Base-by-base conservation (phyloP, 1,140 invertebrate species). In the Mamestra configurata region DNA sequence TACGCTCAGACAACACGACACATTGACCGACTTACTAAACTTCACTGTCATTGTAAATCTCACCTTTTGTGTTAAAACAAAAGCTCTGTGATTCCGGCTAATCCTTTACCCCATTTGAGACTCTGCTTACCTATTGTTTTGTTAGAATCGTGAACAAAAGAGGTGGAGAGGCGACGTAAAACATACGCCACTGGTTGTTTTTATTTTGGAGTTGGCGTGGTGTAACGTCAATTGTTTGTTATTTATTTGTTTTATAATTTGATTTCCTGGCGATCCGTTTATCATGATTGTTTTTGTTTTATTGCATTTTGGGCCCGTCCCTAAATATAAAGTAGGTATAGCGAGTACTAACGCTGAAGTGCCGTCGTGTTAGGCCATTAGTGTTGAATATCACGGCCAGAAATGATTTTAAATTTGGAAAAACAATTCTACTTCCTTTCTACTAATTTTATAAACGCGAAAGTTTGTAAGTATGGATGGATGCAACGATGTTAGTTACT, bases 51-150 rank as follows among this genome's bases (percentile, higher is more conserved):
- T 59, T 75, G 53, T 75, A 72, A 72, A 72, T 53, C 68, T 75
- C 37, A 75, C 71, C 71, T 75, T 68, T 70, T 70, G 66, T 75
- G 51, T 59, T 13, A 13, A 75, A 43, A 75, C 71, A 75, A 75
- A 59, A 43, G 59, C 59, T 37, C 18, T 64, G 59, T 37, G 49
- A 72, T 43, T 51, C 53, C 35, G 37, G 71, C 51, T 75, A 57
- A 75, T 75, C 71, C 71, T 57, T 70, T 75, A 59, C 71, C 40
- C 66, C 20, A 70, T 70, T 75, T 37, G 31, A 75, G 71, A 59
- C 53, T 37, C 68, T 75, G 20, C 71, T 75, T 72, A 18, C 53
- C 40, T 35, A 43, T 59, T 75, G 71, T 75, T 59, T 43, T 49
- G 40, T 46, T 27, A 64, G 59, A 64, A 20, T 66, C 4, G 40